These are phyloP conservation scores for Stramonita haemastoma DNA, from an alignment of 2,888 invertebrate genomes.

Conservation along the genomic window DNA sequence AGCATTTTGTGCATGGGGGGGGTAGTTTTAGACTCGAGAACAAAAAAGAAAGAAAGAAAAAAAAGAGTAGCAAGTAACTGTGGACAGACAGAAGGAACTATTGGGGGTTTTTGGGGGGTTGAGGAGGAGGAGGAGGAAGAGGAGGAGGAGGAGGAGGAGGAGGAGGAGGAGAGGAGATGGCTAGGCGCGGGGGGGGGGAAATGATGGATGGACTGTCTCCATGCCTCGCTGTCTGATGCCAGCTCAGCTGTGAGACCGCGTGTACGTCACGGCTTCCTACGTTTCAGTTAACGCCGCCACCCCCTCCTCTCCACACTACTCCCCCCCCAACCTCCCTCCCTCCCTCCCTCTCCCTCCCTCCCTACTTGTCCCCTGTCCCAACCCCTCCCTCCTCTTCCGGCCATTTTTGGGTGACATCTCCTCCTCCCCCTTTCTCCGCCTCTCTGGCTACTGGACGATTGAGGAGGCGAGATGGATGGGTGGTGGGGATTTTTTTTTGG, in stretches of 20 bases:
- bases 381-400: background rate
- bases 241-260: constrained; percentile 28
- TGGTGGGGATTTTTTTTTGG: too few relatives aligned
- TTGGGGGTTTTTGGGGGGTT: too few relatives aligned
- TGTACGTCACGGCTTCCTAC: background rate
- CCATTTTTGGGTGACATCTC: background rate
- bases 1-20: too few relatives aligned
- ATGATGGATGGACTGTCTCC: constrained; percentile 19
- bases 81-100: background rate
- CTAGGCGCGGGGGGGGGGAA: background rate
- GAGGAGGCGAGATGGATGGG: too few relatives aligned
- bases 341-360: background rate
- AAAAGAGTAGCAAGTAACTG: too few relatives aligned
- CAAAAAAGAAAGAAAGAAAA: background rate
- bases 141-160: background rate
- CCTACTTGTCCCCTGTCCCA: background rate
- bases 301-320: background rate
- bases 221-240: background rate
- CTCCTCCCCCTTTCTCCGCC: too few relatives aligned
- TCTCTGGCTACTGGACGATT: too few relatives aligned
- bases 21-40: background rate
- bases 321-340: background rate
- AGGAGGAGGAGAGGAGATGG: background rate
- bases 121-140: background rate
- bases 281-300: background rate